Evolutionary conservation across 2,888 invertebrate species (phyloP).

Genomic region (Tetanocera ferruginea): DNA sequence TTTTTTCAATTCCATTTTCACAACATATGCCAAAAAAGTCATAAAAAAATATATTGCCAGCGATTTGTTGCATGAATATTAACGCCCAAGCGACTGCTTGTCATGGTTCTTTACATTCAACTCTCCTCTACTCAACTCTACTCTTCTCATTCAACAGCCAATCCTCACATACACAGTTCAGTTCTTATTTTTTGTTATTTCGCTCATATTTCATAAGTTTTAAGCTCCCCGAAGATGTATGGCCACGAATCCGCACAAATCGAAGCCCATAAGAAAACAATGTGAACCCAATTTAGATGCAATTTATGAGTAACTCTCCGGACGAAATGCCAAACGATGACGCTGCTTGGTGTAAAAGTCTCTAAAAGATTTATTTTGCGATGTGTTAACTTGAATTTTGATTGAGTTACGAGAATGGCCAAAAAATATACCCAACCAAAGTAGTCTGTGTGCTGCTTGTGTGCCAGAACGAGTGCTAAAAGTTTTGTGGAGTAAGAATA

Average conservation of each 20-base stretch:
- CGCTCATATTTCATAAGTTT: conserved; percentile 34
- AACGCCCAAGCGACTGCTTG: not conserved
- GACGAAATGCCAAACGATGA: not conserved
- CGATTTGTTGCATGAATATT: conserved; percentile 25
- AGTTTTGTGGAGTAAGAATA: not conserved
- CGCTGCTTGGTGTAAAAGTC: not conserved
- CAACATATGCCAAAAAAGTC: conserved; percentile 5
- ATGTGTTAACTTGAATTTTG: conserved; percentile 34
- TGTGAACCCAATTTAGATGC: conserved; percentile 65
- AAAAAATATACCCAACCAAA: conserved; percentile 12
- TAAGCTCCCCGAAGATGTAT: conserved; percentile 28
- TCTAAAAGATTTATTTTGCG: conserved; percentile 24
- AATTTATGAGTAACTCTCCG: conserved; percentile 63
- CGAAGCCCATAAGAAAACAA: conserved; percentile 40
- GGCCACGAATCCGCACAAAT: conserved; percentile 26
- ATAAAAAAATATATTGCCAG: conserved; percentile 19
- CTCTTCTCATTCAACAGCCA: not conserved
- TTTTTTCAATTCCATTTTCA: not conserved
- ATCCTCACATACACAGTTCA: not conserved
- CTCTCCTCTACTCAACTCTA: not conserved
- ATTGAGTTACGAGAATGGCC: conserved; percentile 29
- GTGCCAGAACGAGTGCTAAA: not conserved
- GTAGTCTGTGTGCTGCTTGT: not conserved
- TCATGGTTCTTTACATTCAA: not conserved
- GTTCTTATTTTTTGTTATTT: conserved; percentile 31